Percentiles rank a stretch among this genome's conserved stretches.
phyloP scores from a whole-genome alignment of 2,888 invertebrate species.

The Phragmatobia fuliginosa region DNA sequence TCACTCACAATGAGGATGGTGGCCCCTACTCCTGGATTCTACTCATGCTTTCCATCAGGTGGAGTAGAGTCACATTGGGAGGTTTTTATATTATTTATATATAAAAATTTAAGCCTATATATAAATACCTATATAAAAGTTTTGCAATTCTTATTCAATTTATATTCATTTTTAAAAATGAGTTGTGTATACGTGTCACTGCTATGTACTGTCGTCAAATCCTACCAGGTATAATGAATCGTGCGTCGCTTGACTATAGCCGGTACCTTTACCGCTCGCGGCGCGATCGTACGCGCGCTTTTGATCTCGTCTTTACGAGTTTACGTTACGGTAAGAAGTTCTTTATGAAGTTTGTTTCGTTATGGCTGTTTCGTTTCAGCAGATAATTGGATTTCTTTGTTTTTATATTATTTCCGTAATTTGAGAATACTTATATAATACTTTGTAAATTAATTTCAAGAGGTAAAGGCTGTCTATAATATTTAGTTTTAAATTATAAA shows the following conservation, averaged over 20 bases:
- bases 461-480: background rate
- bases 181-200: conserved; percentile 12
- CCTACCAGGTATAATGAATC: conserved; percentile 33
- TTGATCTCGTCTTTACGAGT: conserved; percentile 18
- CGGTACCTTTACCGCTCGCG: background rate
- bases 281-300: background rate
- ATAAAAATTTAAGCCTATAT: no score
- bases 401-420: conserved; percentile 3
- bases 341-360: conserved; percentile 19
- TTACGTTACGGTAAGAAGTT: conserved; percentile 21
- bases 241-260: conserved; percentile 1
- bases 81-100: no score
- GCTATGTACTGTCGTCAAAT: conserved; percentile 30
- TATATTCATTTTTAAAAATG: conserved; percentile 18
- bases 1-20: no score
- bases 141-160: no score
- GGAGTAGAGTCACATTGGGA: no score
- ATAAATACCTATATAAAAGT: no score
- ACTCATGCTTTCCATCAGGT: no score
- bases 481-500: background rate
- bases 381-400: conserved; percentile 10
- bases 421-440: background rate
- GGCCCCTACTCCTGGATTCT: no score
- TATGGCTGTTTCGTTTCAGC: background rate
- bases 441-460: background rate